Conservation (phyloP, 2,113 vertebrate genomes). For the Fregetta grallaria region DNA sequence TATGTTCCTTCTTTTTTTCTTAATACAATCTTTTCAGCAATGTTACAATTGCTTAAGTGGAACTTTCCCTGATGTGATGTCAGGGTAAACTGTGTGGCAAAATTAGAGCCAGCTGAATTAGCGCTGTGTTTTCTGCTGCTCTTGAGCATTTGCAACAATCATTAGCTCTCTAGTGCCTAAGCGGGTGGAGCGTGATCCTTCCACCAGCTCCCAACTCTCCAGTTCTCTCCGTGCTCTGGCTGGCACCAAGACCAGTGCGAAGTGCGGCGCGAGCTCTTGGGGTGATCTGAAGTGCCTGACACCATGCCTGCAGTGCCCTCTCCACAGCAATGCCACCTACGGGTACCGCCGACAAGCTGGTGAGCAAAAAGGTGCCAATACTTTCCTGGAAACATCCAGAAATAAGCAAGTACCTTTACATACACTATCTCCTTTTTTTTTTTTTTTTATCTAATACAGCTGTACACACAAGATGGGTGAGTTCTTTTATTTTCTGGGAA, state of each 20-base stretch:
- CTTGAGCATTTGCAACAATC: background rate
- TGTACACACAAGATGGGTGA: background rate
- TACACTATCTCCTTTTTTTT: background rate
- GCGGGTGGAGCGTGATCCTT: background rate
- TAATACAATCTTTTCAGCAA: conserved; percentile 58
- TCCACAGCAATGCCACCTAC: background rate
- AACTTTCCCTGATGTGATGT: background rate
- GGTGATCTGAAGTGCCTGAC: background rate
- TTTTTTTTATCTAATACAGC: background rate
- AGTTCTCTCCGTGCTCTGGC: background rate
- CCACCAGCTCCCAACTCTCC: background rate
- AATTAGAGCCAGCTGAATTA: background rate
- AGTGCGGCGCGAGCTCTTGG: fast-evolving
- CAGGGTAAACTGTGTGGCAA: background rate
- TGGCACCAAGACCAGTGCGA: background rate
- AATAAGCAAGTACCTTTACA: background rate
- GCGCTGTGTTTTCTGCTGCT: background rate
- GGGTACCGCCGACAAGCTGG: background rate
- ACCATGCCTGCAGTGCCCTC: background rate
- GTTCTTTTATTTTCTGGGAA: background rate
- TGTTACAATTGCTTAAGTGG: conserved; percentile 60
- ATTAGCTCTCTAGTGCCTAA: background rate
- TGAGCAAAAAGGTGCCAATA: background rate
- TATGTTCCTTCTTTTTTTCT: conserved; percentile 62
- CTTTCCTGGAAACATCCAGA: background rate